Percentiles rank a stretch among this genome's conserved stretches.
Conservation (phyloP, 2,797 vertebrate species). For the Aphelocoma californica region DNA sequence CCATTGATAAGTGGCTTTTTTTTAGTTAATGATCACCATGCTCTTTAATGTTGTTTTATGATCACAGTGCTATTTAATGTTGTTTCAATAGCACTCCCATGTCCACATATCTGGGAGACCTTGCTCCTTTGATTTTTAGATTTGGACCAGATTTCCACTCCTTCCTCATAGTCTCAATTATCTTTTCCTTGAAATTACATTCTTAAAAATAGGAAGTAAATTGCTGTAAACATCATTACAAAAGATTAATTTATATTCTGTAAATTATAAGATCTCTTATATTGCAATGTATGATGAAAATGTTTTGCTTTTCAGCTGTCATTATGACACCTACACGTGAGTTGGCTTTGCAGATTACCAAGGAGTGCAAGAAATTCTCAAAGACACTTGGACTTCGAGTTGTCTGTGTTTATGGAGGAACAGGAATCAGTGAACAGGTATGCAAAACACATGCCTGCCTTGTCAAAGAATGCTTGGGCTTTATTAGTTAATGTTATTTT, state of each 20-base stretch:
- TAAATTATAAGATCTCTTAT: background rate
- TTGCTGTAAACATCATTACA: background rate
- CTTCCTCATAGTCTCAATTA: background rate
- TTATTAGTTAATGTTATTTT: background rate
- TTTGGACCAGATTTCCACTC: background rate
- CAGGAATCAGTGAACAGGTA: slow-evolving; percentile 99
- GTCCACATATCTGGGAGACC: background rate
- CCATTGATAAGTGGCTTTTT: background rate
- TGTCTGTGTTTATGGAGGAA: slow-evolving; percentile 98
- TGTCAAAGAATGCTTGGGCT: background rate
- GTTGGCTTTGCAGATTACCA: slow-evolving; percentile 96
- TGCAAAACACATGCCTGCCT: background rate
- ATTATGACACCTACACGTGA: slow-evolving; percentile 99
- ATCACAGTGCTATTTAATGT: background rate
- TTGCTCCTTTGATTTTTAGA: background rate
- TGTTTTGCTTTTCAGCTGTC: slow-evolving; percentile 81
- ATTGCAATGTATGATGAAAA: background rate
- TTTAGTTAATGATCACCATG: background rate
- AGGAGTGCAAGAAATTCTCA: slow-evolving; percentile 99
- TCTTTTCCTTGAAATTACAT: background rate
- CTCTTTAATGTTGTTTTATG: background rate
- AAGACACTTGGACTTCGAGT: slow-evolving; percentile 91
- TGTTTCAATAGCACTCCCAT: background rate
- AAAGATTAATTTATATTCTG: background rate
- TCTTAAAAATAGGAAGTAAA: background rate